Conservation (phyloP, 2,888 invertebrate genomes). For the Eupithecia pulchellata region DNA sequence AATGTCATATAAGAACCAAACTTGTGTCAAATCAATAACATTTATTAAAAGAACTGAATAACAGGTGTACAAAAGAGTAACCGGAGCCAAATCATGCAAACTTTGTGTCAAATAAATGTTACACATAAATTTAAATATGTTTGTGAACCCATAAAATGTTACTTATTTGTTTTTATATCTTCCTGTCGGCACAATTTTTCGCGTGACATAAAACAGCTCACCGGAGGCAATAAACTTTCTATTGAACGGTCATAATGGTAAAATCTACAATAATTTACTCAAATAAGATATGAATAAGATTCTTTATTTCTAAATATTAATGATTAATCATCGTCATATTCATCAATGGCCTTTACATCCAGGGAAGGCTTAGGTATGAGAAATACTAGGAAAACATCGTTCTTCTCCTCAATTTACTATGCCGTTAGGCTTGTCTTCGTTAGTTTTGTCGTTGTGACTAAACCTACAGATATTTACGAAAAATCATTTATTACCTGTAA, state of each 20-base stretch:
- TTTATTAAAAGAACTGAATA: conserved; percentile 4
- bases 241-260: conserved; percentile 61
- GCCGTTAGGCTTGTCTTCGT: conserved; percentile 16
- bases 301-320: too few species aligned
- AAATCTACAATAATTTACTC: conserved; percentile 57
- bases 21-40: neutral
- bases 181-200: conserved; percentile 61
- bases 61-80: conserved; percentile 4
- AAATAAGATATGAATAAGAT: conserved; percentile 53
- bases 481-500: conserved; percentile 69
- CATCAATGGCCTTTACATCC: too few species aligned
- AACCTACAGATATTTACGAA: conserved; percentile 66
- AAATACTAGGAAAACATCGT: conserved; percentile 45
- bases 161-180: conserved; percentile 53
- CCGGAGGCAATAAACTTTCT: conserved; percentile 76
- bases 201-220: conserved; percentile 54
- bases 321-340: too few species aligned
- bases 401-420: conserved; percentile 24
- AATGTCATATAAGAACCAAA: neutral
- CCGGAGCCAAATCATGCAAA: conserved; percentile 25
- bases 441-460: conserved; percentile 61
- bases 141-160: conserved; percentile 44
- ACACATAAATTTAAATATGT: conserved; percentile 36
- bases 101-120: conserved; percentile 24
- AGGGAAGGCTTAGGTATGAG: too few species aligned